phyloP scores from a whole-genome alignment of 1,140 invertebrate species.

The Ylistrum balloti region DNA sequence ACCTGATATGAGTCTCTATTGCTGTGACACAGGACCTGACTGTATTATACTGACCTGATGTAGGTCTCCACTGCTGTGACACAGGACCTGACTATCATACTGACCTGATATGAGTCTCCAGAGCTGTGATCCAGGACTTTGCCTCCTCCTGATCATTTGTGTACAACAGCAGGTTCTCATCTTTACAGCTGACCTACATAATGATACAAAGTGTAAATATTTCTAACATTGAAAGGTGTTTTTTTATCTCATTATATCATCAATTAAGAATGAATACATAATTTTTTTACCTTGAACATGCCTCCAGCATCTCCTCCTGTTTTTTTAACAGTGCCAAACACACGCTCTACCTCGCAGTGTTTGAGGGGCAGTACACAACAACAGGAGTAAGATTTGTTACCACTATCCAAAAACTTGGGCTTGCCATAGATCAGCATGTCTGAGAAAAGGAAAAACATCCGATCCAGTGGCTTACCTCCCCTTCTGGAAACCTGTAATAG shows the following conservation, averaged over 20 bases:
- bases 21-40: too few relatives aligned
- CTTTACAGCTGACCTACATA: conserved; percentile 80
- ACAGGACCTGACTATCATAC: conserved; percentile 74
- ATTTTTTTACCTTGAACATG: conserved; percentile 80
- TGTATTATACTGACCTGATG: conserved; percentile 77
- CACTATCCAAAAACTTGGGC: conserved; percentile 77
- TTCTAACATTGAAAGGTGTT: too few relatives aligned
- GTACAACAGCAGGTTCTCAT: conserved; percentile 79
- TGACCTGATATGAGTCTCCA: conserved; percentile 77
- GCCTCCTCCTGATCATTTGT: conserved; percentile 75
- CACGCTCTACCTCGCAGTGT: conserved; percentile 78
- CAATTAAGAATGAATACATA: too few relatives aligned
- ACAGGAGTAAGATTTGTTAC: conserved; percentile 77
- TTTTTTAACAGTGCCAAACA: conserved; percentile 75
- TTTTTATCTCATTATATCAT: too few relatives aligned
- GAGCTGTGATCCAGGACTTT: conserved; percentile 72
- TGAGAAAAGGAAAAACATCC: conserved; percentile 83
- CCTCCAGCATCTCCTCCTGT: conserved; percentile 67
- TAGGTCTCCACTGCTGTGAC: conserved; percentile 71
- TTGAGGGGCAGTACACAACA: conserved; percentile 81
- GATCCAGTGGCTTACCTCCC: conserved; percentile 77
- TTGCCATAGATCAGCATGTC: conserved; percentile 83
- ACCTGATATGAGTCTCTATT: too few relatives aligned
- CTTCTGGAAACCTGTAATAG: conserved; percentile 81
- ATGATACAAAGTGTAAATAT: not conserved